phyloP scores from a whole-genome alignment of 2,797 vertebrate genomes.

The Halcyon leucocephala region DNA sequence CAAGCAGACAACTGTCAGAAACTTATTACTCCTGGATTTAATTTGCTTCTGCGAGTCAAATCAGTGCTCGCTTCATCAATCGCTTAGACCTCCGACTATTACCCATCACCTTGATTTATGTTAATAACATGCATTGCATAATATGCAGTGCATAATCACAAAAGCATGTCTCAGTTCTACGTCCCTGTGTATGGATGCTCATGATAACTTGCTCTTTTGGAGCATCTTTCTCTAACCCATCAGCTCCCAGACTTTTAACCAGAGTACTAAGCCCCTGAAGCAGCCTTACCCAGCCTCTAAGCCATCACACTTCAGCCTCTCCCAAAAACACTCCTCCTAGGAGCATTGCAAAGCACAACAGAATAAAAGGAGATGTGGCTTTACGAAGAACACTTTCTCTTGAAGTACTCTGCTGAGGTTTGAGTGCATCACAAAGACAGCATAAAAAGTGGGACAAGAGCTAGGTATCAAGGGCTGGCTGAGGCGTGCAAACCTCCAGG shows the following conservation, averaged over 20 bases:
- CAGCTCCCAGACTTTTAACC: not conserved
- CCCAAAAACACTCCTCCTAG: not conserved
- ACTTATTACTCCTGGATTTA: not conserved
- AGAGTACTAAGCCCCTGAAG: not conserved
- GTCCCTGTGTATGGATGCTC: not conserved
- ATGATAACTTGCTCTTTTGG: not conserved
- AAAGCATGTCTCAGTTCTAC: not conserved
- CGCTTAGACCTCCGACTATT: not conserved
- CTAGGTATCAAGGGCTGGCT: not conserved
- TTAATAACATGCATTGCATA: not conserved
- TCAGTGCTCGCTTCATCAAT: not conserved
- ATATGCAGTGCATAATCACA: not conserved
- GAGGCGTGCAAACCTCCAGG: not conserved
- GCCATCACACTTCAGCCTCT: not conserved
- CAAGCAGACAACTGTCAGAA: not conserved
- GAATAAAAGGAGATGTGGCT: not conserved
- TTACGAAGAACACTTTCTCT: not conserved
- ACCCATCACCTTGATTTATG: accelerated
- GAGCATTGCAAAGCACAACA: not conserved
- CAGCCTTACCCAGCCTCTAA: not conserved
- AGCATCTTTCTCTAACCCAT: not conserved
- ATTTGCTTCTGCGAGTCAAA: not conserved
- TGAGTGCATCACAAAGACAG: not conserved
- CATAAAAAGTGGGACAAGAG: not conserved
- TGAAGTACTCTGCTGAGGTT: not conserved